Conservation (phyloP, 2,797 vertebrate genomes). For the Gambelia wislizenii region DNA sequence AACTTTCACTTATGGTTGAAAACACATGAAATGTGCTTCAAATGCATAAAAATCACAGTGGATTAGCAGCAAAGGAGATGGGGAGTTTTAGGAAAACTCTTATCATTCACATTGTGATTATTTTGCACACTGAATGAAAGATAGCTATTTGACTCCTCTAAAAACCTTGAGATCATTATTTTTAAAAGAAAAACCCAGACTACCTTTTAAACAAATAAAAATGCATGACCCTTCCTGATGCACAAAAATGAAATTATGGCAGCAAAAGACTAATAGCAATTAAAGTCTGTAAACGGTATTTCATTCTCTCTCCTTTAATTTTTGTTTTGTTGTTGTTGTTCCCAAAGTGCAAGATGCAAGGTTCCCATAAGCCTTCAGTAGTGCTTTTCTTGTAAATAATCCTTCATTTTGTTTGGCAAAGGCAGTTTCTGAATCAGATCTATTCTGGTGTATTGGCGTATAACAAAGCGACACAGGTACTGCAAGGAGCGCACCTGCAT, state of each 20-base stretch:
- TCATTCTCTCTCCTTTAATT: constrained; percentile 81
- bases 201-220: constrained; percentile 63
- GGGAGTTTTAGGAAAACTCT: constrained; percentile 75
- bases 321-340: constrained; percentile 81
- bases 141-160: constrained; percentile 78
- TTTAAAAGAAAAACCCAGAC: constrained; percentile 63
- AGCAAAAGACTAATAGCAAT: constrained; percentile 83
- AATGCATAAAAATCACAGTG: constrained; percentile 88
- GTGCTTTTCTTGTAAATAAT: constrained; percentile 99
- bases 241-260: constrained; percentile 85
- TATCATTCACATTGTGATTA: constrained; percentile 84
- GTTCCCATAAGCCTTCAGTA: constrained; percentile 91
- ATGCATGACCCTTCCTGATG: constrained; percentile 75
- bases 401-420: constrained; percentile 99
- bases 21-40: constrained; percentile 85
- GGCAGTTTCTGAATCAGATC: constrained; percentile 99
- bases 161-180: constrained; percentile 75
- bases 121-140: constrained; percentile 80
- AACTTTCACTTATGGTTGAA: constrained; percentile 78
- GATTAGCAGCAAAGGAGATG: constrained; percentile 85
- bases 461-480: constrained; percentile 98
- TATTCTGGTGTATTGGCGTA: constrained; percentile 98
- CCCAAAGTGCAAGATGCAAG: constrained; percentile 95
- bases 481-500: constrained; percentile 99
- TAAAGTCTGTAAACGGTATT: constrained; percentile 93